Conservation (phyloP, 2,797 vertebrate species). For the Pseudochirops corinnae region DNA sequence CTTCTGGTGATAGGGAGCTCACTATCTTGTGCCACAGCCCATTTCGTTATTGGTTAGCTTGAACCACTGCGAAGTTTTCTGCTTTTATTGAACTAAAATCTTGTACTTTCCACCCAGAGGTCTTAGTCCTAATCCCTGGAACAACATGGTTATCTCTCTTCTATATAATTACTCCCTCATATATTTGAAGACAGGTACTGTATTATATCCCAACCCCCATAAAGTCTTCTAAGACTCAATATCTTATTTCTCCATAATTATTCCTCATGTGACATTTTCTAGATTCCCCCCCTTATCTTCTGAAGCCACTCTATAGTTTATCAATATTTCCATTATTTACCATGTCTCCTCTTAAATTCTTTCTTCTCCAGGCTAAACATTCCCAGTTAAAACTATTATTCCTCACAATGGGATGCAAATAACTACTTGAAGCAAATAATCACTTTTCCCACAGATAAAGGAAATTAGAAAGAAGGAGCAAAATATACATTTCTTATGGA, state of each 20-base stretch:
- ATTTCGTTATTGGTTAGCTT: background rate
- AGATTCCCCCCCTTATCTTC: background rate
- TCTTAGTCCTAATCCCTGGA: background rate
- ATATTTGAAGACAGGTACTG: background rate
- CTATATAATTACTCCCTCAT: background rate
- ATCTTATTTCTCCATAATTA: background rate
- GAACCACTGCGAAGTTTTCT: background rate
- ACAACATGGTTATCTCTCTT: background rate
- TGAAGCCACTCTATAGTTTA: background rate
- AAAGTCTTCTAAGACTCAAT: background rate
- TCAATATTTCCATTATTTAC: background rate
- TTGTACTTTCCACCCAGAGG: background rate
- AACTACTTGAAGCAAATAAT: background rate
- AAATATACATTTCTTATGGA: background rate
- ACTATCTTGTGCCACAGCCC: background rate
- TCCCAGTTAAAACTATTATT: background rate
- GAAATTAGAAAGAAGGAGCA: background rate
- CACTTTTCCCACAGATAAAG: background rate
- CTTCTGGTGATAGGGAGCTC: background rate
- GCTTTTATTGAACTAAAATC: slow-evolving; percentile 19
- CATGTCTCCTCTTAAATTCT: background rate
- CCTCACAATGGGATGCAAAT: background rate
- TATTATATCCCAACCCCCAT: background rate
- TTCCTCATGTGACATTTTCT: background rate
- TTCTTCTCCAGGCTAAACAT: background rate